Evolutionary conservation across 2,797 vertebrate species (phyloP), one percentile per base, ranked within the genome.

Genomic region (Gallinago nigripennis): DNA sequence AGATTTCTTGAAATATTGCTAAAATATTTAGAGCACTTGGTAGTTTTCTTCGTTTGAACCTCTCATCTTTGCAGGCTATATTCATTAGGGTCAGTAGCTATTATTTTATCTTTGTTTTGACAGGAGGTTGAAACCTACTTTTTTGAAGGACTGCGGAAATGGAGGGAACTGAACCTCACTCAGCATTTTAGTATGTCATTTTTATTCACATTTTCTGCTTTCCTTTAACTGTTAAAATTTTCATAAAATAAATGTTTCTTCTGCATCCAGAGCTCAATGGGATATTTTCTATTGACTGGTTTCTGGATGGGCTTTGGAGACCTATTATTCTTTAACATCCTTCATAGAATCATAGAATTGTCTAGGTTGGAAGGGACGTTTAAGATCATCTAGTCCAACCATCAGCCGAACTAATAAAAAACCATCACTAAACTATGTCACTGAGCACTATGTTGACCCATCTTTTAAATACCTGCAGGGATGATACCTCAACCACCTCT

Each of bases 121-220:
- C 96, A 99, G 99, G 99, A 99, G 63, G 98, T 99, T 61, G 99
- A 99, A 96, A 99, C 99, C 2, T 99, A 99, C 92, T 99, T 99
- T 97, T 99, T 96, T 4, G 99, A 99, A 97, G 99, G 98, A 35
- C 97, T 99, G 68, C 98, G 97, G 95, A 99, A 99, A 98, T 99
- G 99, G 99, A 99, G 96, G 96, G 99, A 99, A 86, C 97, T 99
- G 96, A 99, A 99, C 97, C 98, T 99, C 95, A 99, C 99, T 3
- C 98, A 98, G 37, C 96, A 99, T 97, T 99, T 99, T 96, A 99
- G 99, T 99, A 99, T 21, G 17, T 90, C 7, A 17, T 95, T 96
- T 77, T 46, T 77, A 46, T 90, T 94, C 35, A 11, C 3, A 11
- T 41, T 72, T 65, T 8, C 9, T 81, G 11, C 54, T 88, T 85